phyloP scores from a whole-genome alignment of 1,140 invertebrate species.

The Carcinoscorpius rotundicauda region DNA sequence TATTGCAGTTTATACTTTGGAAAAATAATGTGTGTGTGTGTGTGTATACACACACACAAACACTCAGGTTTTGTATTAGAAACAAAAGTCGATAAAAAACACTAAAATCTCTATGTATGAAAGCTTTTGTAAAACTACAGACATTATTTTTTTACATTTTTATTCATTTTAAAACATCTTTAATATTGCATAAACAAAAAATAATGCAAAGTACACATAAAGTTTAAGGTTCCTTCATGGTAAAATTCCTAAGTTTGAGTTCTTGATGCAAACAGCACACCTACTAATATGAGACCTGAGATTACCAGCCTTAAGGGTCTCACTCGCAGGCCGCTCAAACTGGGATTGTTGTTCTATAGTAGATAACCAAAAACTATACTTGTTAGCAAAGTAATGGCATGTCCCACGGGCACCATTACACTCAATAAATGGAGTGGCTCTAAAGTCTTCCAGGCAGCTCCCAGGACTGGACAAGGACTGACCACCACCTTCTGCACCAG shows the following conservation, averaged over 20 bases:
- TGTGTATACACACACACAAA: too few species aligned
- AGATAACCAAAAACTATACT: slow-evolving; percentile 96
- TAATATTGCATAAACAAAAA: too few species aligned
- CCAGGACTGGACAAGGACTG: slow-evolving; percentile 83
- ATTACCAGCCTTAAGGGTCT: slow-evolving; percentile 85
- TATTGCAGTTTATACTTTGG: too few species aligned
- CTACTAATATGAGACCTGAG: slow-evolving; percentile 71
- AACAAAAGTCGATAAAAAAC: too few species aligned
- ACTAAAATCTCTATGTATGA: too few species aligned
- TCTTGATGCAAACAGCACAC: slow-evolving; percentile 81
- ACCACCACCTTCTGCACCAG: slow-evolving; percentile 78
- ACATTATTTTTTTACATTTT: too few species aligned
- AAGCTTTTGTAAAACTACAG: too few species aligned
- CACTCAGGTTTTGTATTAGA: too few species aligned
- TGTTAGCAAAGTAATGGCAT: slow-evolving; percentile 94
- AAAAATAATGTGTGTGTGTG: too few species aligned
- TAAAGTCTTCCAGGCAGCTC: slow-evolving; percentile 83
- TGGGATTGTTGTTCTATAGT: slow-evolving; percentile 71
- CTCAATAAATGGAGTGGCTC: slow-evolving; percentile 78
- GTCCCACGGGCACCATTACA: slow-evolving; percentile 83
- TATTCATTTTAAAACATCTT: too few species aligned
- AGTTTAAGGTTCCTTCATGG: too few species aligned
- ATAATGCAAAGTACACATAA: too few species aligned
- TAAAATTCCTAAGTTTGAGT: slow-evolving; percentile 10
- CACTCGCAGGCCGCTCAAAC: slow-evolving; percentile 65